phyloP scores from a whole-genome alignment of 2,797 vertebrate species.

The Discoglossus pictus region DNA sequence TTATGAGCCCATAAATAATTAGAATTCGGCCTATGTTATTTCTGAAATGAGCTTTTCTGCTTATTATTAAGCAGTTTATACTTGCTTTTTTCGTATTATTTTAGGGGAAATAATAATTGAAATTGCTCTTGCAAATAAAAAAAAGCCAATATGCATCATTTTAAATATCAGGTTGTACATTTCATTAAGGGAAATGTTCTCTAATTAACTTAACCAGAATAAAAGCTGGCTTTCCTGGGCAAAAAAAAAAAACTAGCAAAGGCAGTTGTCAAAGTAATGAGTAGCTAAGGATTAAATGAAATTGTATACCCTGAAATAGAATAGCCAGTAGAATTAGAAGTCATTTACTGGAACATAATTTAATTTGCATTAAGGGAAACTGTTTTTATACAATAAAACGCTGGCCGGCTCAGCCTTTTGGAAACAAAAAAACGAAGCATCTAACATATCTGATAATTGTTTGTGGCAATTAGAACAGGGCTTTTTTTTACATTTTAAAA shows the following conservation, averaged over 20 bases:
- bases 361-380: constrained; percentile 82
- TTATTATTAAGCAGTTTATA: constrained; percentile 6
- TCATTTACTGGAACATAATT: constrained; percentile 77
- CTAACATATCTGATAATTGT: constrained; percentile 29
- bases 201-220: constrained; percentile 40
- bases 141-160: constrained; percentile 32
- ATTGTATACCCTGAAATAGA: constrained; percentile 68
- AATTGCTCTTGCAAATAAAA: neutral
- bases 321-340: constrained; percentile 75
- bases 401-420: constrained; percentile 74
- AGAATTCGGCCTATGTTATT: no score
- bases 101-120: no score
- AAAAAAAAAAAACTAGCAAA: constrained; percentile 37
- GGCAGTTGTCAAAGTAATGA: constrained; percentile 52
- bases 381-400: constrained; percentile 74
- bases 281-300: constrained; percentile 63
- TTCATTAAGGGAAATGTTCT: constrained; percentile 47
- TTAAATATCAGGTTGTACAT: constrained; percentile 42
- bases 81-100: no score
- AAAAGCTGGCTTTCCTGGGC: constrained; percentile 29
- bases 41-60: no score
- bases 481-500: no score
- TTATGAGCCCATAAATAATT: no score
- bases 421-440: constrained; percentile 74
- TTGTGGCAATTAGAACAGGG: constrained; percentile 15